A percentile compares a stretch with the other conserved stretches of the same genome.
These are phyloP conservation scores for Hymenopus coronatus DNA, from an alignment of 2,888 invertebrate genomes.

Conservation along the genomic window DNA sequence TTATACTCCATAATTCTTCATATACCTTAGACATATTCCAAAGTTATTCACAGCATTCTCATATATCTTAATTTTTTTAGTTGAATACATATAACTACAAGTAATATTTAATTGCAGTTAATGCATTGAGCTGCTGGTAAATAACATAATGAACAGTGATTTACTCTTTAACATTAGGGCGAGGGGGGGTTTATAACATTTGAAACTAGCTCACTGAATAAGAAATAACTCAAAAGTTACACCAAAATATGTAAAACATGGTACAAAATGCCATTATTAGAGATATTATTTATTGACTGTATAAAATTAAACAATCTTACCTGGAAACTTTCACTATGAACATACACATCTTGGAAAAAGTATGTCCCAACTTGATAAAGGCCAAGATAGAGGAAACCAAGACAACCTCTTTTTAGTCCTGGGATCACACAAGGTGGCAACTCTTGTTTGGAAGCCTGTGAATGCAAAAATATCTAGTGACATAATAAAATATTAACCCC, in stretches of 20 bases:
- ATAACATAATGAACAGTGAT: too few relatives aligned
- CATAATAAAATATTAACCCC: too few relatives aligned
- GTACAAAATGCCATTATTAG: not conserved
- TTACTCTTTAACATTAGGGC: not conserved
- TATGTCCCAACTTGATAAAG: conserved; percentile 71
- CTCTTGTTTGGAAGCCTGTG: not conserved
- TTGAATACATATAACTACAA: too few relatives aligned
- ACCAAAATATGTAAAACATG: not conserved
- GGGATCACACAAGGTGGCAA: conserved; percentile 49
- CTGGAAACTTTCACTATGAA: conserved; percentile 53
- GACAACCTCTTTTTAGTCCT: conserved; percentile 59
- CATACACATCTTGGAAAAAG: conserved; percentile 69
- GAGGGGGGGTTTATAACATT: not conserved
- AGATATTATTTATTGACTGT: not conserved
- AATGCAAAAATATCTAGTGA: not conserved
- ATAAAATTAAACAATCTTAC: conserved; percentile 39
- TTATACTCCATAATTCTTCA: too few relatives aligned
- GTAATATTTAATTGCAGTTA: too few relatives aligned
- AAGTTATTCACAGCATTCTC: too few relatives aligned
- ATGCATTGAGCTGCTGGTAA: too few relatives aligned
- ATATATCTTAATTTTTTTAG: too few relatives aligned
- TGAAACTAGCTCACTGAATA: not conserved
- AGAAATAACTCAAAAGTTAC: not conserved
- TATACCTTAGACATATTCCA: too few relatives aligned
- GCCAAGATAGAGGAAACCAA: conserved; percentile 70